A percentile compares a stretch with the other conserved stretches of the same genome.
Conservation (phyloP, 2,888 invertebrate genomes). For the Erannis defoliaria region DNA sequence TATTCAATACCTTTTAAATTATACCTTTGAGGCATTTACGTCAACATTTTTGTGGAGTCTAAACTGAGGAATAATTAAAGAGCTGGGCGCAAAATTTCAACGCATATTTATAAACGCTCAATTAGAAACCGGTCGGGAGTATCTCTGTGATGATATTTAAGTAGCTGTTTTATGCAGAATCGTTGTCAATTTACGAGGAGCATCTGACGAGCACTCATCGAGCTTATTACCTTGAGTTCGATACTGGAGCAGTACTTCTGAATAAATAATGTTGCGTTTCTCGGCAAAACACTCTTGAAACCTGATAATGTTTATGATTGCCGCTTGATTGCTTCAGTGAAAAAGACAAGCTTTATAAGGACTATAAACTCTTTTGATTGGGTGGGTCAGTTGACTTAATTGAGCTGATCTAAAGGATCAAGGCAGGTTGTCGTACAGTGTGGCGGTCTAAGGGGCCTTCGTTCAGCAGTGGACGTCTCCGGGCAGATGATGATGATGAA, state of each 20-base stretch:
- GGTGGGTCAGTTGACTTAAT: too few relatives aligned
- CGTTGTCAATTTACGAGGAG: constrained; percentile 58
- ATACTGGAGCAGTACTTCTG: constrained; percentile 32
- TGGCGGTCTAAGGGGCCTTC: too few relatives aligned
- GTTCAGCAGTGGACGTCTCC: too few relatives aligned
- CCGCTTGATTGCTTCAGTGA: constrained; percentile 13
- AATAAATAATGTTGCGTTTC: constrained; percentile 33
- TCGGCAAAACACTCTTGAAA: constrained; percentile 23
- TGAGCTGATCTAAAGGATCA: too few relatives aligned
- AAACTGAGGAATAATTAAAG: constrained; percentile 40
- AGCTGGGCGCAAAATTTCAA: constrained; percentile 55
- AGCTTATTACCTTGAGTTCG: constrained; percentile 39
- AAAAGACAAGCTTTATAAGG: neutral
- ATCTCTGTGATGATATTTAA: constrained; percentile 56
- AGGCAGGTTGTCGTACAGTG: too few relatives aligned
- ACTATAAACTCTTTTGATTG: neutral
- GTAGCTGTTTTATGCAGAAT: constrained; percentile 66
- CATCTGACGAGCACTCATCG: constrained; percentile 39
- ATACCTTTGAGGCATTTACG: constrained; percentile 54
- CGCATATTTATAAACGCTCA: constrained; percentile 62
- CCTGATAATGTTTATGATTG: constrained; percentile 20
- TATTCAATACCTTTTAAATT: constrained; percentile 64
- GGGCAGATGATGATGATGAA: too few relatives aligned
- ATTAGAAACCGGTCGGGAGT: constrained; percentile 62
- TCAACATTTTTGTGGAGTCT: constrained; percentile 28